phyloP scores from a whole-genome alignment of 2,888 invertebrate species.

The Pristionchus fissidentatus region DNA sequence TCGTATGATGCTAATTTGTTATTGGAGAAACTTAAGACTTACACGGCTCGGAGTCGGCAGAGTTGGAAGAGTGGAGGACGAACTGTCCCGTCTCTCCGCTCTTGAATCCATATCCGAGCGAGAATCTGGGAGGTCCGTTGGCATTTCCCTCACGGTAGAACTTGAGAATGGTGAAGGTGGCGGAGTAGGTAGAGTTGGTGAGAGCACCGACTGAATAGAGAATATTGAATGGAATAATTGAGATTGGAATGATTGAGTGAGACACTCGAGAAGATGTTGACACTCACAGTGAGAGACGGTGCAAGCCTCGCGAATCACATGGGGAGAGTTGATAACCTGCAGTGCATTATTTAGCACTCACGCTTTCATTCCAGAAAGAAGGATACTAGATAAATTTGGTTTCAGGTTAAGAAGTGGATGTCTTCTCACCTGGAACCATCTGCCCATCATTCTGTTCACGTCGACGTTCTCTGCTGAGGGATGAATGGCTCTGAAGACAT shows the following conservation, averaged over 20 bases:
- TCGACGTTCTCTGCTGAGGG: constrained; percentile 75
- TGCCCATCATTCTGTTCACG: constrained; percentile 76
- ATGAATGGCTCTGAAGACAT: constrained; percentile 74
- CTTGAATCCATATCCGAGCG: constrained; percentile 76
- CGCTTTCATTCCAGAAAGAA: background rate
- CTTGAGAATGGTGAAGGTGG: constrained; percentile 75
- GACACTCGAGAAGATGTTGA: background rate
- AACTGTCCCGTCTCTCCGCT: constrained; percentile 76
- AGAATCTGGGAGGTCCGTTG: constrained; percentile 75
- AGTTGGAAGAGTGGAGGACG: constrained; percentile 75
- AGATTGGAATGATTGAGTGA: background rate
- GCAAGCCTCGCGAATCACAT: constrained; percentile 76
- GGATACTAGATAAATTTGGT: background rate
- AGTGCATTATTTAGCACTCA: constrained; percentile 44
- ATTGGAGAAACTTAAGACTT: constrained; percentile 48
- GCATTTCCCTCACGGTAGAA: constrained; percentile 76
- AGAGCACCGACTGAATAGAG: constrained; percentile 75
- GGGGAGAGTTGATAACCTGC: constrained; percentile 76
- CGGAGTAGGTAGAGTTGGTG: constrained; percentile 76
- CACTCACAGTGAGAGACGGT: constrained; percentile 75
- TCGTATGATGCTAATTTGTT: background rate
- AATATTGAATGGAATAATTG: background rate
- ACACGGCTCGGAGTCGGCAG: constrained; percentile 76
- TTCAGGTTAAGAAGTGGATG: background rate
- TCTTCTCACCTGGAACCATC: constrained; percentile 75